These are phyloP conservation scores for Thomomys bottae DNA, from an alignment of 2,113 vertebrate species.

Conservation along the genomic window DNA sequence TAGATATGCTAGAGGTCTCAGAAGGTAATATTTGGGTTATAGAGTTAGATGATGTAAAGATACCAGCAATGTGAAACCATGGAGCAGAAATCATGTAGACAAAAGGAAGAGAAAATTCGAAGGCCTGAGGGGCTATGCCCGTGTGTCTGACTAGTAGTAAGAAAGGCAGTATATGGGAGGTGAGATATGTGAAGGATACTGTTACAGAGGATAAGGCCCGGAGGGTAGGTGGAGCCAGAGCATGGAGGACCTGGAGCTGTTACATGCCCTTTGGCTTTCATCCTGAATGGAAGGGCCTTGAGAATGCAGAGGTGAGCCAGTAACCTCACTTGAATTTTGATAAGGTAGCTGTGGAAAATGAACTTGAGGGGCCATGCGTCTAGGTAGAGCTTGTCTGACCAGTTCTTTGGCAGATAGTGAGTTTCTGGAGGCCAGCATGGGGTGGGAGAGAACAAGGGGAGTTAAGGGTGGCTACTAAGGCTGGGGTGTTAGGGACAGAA, in stretches of 20 bases:
- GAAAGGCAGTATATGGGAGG: no score
- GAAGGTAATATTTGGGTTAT: neutral
- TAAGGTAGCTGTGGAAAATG: neutral
- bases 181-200: rapidly evolving
- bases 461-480: neutral
- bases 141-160: neutral
- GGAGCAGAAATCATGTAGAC: neutral
- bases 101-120: neutral
- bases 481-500: neutral
- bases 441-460: neutral
- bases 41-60: neutral
- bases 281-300: neutral
- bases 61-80: neutral
- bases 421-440: neutral
- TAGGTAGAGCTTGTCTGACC: no score
- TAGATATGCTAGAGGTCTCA: neutral
- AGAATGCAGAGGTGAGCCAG: neutral
- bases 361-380: neutral
- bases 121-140: rapidly evolving
- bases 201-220: neutral
- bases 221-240: no score
- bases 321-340: neutral
- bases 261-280: neutral
- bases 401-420: neutral
- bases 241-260: no score